Evolutionary conservation across 2,888 invertebrate species (phyloP), one percentile per base, ranked within the genome.

Genomic region (Sthenelais limicola): DNA sequence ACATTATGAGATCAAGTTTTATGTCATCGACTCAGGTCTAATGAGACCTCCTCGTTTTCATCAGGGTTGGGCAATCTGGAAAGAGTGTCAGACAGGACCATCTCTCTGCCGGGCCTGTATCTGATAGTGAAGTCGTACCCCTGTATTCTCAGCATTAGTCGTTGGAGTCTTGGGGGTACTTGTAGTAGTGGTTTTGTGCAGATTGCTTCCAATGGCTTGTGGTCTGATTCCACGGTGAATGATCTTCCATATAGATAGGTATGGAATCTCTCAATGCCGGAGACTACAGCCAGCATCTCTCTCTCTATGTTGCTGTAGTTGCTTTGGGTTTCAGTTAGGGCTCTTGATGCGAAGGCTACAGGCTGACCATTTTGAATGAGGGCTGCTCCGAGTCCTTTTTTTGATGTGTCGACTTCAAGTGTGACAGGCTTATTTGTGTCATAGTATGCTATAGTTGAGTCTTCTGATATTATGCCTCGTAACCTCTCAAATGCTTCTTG

Each of bases 281-380:
- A 78, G 0, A 81, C 49, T 4, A 80, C 71, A 1, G 76, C 78
- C 32, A 75, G 73, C 49, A 76, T 56, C 62, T 81, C 78, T 28
- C 77, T 72, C 58, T 80, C 78, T 7, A 80, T 81, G 52, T 79
- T 77, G 9, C 76, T 78, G 68, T 80, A 81, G 5, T 73, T 73
- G 7, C 47, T 32, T 72, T 81, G 80, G n/a, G 78, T 73, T 30
- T 69, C 62, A 0, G 78, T 79, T 5, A 82, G 66, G 1, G 79
- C 67, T 73, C 79, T 79, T 0, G 80, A 80, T 28, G 81, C 80
- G 67, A 75, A 82, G 1, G 75, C 74, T 1, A 81, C 74, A 0
- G 78, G 80, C 49, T 52, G 72, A 5, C 69, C 74, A n/a, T 81
- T 72, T 58, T 81, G 81, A 9, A 81, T 30, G 0, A 81, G 56